Conservation (phyloP, 2,797 vertebrate genomes). For the Bryconaethiops microstoma region DNA sequence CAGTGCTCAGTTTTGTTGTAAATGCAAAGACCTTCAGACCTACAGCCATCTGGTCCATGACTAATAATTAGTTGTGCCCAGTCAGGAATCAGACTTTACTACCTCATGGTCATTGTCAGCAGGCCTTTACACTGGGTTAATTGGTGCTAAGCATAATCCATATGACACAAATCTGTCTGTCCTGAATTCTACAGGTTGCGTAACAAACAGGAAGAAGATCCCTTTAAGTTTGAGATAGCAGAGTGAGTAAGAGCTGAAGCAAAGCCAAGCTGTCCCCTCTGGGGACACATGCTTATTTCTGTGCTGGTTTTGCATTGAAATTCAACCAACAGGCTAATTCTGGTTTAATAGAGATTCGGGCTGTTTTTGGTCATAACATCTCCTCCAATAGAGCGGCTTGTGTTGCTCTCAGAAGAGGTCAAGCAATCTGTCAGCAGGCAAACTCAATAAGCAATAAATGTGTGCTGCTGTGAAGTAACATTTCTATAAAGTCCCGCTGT, state of each 20-base stretch:
- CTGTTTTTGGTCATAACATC: constrained; percentile 12
- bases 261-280: background rate
- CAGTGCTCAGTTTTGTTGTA: background rate
- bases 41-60: constrained; percentile 13
- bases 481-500: constrained; percentile 50
- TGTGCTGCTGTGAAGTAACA: constrained; percentile 44
- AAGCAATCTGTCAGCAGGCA: constrained; percentile 24
- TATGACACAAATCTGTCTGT: constrained; percentile 11
- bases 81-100: constrained; percentile 31
- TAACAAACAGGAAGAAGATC: constrained; percentile 9
- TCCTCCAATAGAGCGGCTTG: constrained; percentile 20
- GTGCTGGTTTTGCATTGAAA: background rate
- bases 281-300: background rate
- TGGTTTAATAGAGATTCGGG: constrained; percentile 2
- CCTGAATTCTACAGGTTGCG: constrained; percentile 9
- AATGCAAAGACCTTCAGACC: background rate
- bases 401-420: constrained; percentile 26
- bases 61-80: constrained; percentile 29
- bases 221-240: constrained; percentile 1
- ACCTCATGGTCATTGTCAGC: background rate
- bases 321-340: background rate
- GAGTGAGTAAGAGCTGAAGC: background rate
- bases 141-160: constrained; percentile 7
- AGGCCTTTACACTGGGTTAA: constrained; percentile 24
- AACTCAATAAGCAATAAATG: constrained; percentile 50